These are phyloP conservation scores for Muraenolepis orangiensis DNA, from an alignment of 2,797 vertebrate genomes.

Conservation along the genomic window DNA sequence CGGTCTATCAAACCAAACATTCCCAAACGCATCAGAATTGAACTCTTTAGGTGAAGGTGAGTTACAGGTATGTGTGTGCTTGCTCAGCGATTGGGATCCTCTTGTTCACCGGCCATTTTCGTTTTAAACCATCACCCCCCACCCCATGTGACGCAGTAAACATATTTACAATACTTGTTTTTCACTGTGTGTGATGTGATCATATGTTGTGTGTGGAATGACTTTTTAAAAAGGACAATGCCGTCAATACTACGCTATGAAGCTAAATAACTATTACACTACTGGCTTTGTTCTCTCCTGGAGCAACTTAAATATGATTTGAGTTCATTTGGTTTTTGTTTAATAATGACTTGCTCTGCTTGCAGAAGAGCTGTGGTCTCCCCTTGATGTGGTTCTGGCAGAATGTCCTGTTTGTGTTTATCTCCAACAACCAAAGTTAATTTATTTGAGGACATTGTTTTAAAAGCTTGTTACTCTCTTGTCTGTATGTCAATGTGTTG, in stretches of 20 bases:
- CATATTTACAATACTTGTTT: background rate
- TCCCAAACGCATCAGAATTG: background rate
- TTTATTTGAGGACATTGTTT: conserved; percentile 27
- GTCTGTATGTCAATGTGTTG: conserved; percentile 44
- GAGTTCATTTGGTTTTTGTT: background rate
- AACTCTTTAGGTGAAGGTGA: background rate
- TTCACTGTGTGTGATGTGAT: background rate
- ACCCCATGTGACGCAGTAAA: background rate
- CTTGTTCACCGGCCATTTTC: background rate
- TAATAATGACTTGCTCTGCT: too few species aligned
- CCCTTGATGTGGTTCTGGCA: conserved; percentile 44
- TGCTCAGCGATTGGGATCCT: background rate
- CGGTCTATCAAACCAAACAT: background rate
- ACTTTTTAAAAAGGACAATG: background rate
- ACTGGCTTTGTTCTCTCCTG: background rate
- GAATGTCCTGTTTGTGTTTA: conserved; percentile 42
- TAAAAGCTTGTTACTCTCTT: conserved; percentile 11
- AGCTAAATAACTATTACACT: background rate
- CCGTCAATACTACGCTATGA: background rate
- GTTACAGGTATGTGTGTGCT: background rate
- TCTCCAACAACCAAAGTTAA: conserved; percentile 45
- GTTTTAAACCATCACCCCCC: background rate
- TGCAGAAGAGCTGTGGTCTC: background rate
- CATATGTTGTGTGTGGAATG: background rate
- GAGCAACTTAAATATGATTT: background rate